Percentiles rank a stretch among this genome's conserved stretches.
phyloP scores from a whole-genome alignment of 2,888 invertebrate species.

The Camptogramma bilineatum region DNA sequence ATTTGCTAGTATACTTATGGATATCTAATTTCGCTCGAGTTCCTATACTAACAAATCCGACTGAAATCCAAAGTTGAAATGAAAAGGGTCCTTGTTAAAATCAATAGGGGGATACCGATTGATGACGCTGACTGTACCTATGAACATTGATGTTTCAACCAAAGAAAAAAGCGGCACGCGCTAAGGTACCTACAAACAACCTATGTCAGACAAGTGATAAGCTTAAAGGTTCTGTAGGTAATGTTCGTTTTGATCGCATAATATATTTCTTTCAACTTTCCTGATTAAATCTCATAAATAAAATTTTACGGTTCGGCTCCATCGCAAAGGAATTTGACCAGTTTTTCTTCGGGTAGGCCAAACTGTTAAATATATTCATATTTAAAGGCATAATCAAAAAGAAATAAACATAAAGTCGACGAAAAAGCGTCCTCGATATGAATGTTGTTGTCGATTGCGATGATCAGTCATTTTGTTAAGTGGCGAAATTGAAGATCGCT shows the following conservation, averaged over 20 bases:
- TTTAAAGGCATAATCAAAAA: slow-evolving; percentile 47
- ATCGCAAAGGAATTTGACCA: slow-evolving; percentile 38
- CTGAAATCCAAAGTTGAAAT: no score
- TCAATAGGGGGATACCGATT: no score
- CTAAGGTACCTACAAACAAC: not conserved
- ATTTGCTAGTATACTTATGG: no score
- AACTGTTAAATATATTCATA: slow-evolving; percentile 43
- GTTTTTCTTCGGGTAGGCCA: slow-evolving; percentile 41
- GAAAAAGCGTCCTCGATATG: slow-evolving; percentile 46
- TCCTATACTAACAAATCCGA: no score
- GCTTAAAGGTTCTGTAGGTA: not conserved
- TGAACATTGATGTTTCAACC: no score
- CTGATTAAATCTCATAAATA: slow-evolving; percentile 29
- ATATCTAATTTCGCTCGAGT: no score
- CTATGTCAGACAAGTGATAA: not conserved
- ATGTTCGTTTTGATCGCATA: not conserved
- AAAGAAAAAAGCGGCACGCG: no score
- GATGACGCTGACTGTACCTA: no score
- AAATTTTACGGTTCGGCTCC: slow-evolving; percentile 29
- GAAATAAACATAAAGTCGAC: slow-evolving; percentile 43
- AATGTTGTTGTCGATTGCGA: slow-evolving; percentile 30
- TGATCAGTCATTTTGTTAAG: slow-evolving; percentile 24
- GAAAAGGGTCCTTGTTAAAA: no score
- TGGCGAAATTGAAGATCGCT: slow-evolving; percentile 1
- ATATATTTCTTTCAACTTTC: slow-evolving; percentile 25